Evolutionary conservation across 2,888 invertebrate genomes (phyloP).

Genomic region (Eueremaeus valkanovi): DNA sequence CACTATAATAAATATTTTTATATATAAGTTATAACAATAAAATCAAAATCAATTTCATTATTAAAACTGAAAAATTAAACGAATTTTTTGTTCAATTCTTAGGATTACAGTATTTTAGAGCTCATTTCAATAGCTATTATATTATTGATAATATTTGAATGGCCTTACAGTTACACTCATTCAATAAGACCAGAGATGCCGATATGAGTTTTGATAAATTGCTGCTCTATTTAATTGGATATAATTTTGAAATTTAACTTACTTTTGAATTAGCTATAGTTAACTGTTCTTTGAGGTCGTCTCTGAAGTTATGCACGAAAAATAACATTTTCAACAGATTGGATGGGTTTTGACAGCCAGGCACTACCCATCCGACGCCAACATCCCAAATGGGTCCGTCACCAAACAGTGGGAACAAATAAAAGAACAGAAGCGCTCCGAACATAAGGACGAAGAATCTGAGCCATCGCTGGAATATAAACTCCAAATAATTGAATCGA

Average conservation of each 20-base stretch:
- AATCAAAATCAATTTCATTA: no score
- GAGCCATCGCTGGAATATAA: neutral
- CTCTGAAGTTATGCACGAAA: conserved; percentile 11
- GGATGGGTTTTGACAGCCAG: neutral
- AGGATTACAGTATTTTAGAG: no score
- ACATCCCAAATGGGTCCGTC: neutral
- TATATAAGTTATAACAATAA: no score
- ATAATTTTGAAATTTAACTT: neutral
- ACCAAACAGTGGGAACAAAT: neutral
- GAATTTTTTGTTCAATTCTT: no score
- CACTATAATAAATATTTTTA: no score
- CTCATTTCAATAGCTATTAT: no score
- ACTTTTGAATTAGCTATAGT: neutral
- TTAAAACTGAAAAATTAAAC: no score
- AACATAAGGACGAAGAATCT: neutral
- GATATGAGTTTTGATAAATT: no score
- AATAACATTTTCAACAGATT: conserved; percentile 2
- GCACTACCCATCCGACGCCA: neutral
- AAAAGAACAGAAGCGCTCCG: neutral
- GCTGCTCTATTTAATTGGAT: no score
- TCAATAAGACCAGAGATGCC: no score
- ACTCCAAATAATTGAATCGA: conserved; percentile 5
- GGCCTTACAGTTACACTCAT: no score
- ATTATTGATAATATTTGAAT: no score
- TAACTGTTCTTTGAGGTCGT: neutral